phyloP scores from a whole-genome alignment of 1,140 invertebrate genomes.

The Drosophila seguyi region DNA sequence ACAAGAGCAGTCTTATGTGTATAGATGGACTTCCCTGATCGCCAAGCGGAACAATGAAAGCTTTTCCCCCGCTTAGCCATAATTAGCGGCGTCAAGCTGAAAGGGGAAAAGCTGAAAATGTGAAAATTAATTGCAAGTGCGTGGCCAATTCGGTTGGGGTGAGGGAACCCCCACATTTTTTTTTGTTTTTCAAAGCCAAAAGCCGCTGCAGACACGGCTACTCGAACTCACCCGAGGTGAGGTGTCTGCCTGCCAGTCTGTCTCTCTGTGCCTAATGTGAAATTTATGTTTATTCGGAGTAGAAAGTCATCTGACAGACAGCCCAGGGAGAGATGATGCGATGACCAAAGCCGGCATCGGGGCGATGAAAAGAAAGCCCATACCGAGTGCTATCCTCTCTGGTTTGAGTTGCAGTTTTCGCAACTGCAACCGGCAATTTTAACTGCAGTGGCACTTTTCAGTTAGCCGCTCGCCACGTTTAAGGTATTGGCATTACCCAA shows the following conservation, averaged over 20 bases:
- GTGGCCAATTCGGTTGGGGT: slow-evolving; percentile 38
- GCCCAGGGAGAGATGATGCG: slow-evolving; percentile 30
- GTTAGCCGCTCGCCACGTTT: slow-evolving; percentile 62
- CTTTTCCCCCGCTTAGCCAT: slow-evolving; percentile 52
- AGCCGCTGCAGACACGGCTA: slow-evolving; percentile 36
- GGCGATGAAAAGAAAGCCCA: slow-evolving; percentile 60
- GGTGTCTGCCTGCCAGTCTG: slow-evolving; percentile 2
- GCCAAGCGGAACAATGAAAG: slow-evolving; percentile 63
- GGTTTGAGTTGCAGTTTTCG: slow-evolving; percentile 29
- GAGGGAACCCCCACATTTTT: slow-evolving; percentile 10
- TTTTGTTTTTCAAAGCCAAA: slow-evolving; percentile 54
- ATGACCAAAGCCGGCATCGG: slow-evolving; percentile 40
- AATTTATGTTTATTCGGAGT: slow-evolving; percentile 76
- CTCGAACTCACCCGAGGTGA: slow-evolving; percentile 24
- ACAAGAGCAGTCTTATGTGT: slow-evolving; percentile 34
- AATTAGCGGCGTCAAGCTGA: slow-evolving; percentile 56
- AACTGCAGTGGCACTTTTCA: slow-evolving; percentile 54
- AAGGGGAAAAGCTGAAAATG: slow-evolving; percentile 35
- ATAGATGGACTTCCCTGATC: slow-evolving; percentile 24
- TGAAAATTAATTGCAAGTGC: slow-evolving; percentile 69
- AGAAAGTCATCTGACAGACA: slow-evolving; percentile 64
- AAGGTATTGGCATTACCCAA: slow-evolving; percentile 72
- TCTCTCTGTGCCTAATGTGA: slow-evolving; percentile 67
- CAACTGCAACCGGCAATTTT: slow-evolving; percentile 33
- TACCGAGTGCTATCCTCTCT: not conserved